Evolutionary conservation across 2,888 invertebrate genomes (phyloP), one percentile per base, ranked within the genome.

Genomic region (Hemistola chrysoprasaria): DNA sequence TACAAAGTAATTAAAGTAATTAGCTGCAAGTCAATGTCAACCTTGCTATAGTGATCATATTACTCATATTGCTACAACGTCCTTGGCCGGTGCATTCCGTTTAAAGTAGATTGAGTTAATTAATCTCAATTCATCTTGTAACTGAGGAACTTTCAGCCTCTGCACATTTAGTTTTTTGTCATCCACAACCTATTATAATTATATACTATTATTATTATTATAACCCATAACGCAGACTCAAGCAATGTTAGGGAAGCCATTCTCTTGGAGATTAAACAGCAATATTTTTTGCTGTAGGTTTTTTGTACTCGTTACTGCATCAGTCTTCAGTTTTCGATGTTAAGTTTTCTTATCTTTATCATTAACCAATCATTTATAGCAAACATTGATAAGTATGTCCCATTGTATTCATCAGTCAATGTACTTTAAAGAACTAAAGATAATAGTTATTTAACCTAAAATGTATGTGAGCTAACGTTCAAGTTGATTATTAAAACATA

Each of bases 41-140:
- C 40, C 42, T 46, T 46, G 35, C n/a, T 4, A 24, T 20, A 23
- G 8, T 22, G 35, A 49, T 46, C 41, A 26, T 37, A 33, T 42
- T 45, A 45, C 47, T 36, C 34, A 47, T 28, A 42, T 48, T 46
- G 34, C 50, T 36, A 47, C 44, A 54, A 28, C 42, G 53, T 23
- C 47, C 53, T 16, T 16, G 16, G 2, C 16, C 16, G 16, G 16
- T 16, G 16, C 16, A 16, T 16, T 16, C 16, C 4, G 16, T 16
- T 16, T 16, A 16, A 16, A 16, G 4, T 16, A 16, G 3, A 16
- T 16, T 16, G 16, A 16, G 4, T 16, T 16, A 16, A 16, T 16
- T 16, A 16, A 16, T 16, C 16, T 16, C 16, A 16, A 16, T 22
- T n/a, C 30, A 34, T 35, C 34, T 16, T 16, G 16, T 4, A 16